Evolutionary conservation across 2,113 vertebrate species (phyloP).

Genomic region (Campylorhamphus procurvoides): DNA sequence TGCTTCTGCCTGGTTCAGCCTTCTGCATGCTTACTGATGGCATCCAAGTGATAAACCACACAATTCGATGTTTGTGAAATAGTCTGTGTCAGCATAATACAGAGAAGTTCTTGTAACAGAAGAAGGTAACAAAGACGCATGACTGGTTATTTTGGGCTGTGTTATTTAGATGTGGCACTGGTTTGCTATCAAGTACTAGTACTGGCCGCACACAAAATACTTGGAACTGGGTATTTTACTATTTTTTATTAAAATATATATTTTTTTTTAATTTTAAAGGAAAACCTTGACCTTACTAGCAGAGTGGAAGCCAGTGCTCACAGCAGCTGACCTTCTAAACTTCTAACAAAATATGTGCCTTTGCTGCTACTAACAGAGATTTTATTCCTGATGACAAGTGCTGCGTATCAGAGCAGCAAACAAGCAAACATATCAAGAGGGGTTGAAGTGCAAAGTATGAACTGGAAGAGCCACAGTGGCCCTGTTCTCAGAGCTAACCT

Average conservation of each 20-base stretch:
- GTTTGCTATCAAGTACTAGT: background rate
- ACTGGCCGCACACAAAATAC: background rate
- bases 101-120: background rate
- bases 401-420: fast-evolving
- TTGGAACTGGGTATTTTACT: background rate
- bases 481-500: background rate
- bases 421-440: fast-evolving
- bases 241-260: too few relatives aligned
- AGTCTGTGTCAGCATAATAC: background rate
- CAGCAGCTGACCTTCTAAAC: background rate
- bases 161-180: background rate
- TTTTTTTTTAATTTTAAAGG: background rate
- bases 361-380: background rate
- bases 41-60: background rate
- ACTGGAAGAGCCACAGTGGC: fast-evolving
- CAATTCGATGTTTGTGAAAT: background rate
- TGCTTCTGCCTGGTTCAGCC: background rate
- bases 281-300: background rate
- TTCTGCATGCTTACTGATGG: background rate
- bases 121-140: background rate
- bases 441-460: background rate
- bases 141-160: background rate
- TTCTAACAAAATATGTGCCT: background rate
- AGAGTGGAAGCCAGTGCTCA: background rate
- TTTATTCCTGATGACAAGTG: background rate